A percentile compares a stretch with the other conserved stretches of the same genome.
Evolutionary conservation across 1,140 invertebrate genomes (phyloP).

Genomic region (Diachasmimorpha longicaudata): DNA sequence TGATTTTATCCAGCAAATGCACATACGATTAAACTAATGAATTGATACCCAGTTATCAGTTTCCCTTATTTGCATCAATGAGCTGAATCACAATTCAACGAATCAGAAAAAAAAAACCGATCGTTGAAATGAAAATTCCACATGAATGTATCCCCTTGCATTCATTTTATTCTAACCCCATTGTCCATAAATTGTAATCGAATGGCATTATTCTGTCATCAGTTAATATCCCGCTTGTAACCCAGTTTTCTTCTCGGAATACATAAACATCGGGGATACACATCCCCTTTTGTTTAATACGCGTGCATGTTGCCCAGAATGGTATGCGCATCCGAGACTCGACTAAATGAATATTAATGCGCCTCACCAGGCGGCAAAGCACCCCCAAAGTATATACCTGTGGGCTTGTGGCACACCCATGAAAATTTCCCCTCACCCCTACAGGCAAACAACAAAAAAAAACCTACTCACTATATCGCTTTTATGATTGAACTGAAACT

Average conservation of each 20-base stretch:
- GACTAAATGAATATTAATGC: constrained; percentile 50
- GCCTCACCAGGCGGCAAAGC: constrained; percentile 24
- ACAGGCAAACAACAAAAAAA: not conserved
- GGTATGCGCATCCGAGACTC: constrained; percentile 27
- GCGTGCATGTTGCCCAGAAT: constrained; percentile 21
- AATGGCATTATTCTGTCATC: not conserved
- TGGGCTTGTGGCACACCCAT: constrained; percentile 8
- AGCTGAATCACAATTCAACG: not conserved
- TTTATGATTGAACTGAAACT: constrained; percentile 16
- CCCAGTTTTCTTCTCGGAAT: not conserved
- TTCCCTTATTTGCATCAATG: not conserved
- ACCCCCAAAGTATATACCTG: constrained; percentile 3
- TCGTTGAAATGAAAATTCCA: not conserved
- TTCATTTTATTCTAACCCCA: not conserved
- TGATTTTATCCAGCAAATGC: no score
- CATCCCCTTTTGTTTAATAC: constrained; percentile 1
- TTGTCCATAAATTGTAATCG: not conserved
- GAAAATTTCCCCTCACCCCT: not conserved
- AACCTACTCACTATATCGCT: not conserved
- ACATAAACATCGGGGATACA: not conserved
- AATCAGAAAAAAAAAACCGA: not conserved
- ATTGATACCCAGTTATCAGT: not conserved
- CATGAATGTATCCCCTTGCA: not conserved
- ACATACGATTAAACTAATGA: no score
- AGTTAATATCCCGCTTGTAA: not conserved